Base-by-base conservation (phyloP, 2,888 invertebrate genomes). In the Eurytoma adleriae region DNA sequence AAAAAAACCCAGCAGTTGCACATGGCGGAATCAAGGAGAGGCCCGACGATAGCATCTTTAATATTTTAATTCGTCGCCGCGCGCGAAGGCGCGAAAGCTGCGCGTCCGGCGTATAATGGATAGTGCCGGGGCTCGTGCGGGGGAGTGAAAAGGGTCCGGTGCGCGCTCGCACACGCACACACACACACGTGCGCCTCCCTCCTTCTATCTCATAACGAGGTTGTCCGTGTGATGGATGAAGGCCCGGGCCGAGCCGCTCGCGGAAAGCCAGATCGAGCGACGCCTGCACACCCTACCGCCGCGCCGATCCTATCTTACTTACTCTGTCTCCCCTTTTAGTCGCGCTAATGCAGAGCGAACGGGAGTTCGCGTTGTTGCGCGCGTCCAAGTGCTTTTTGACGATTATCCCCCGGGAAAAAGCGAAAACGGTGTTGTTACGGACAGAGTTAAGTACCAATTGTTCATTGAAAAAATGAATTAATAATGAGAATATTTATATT, bases 201-300 rank as follows among this genome's bases (percentile, higher is more conserved):
- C 85, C 87, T 88, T 84, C 88, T 16, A 18, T 56, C 87, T 89
- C 86, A 88, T 89, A 89, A 89, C 89, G 89, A 89, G 89, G 87
- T 88, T 87, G 89, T 89, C 88, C 87, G 86, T 87, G 85, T 89
- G 89, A 89, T 88, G 86, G 88, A 89, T 88, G 88, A 88, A 87
- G 85, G 85, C 75, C 83, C 82, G 52, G 12, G 82, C 80, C 81
- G 74, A 30, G n/a, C 30, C n/a, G 18, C 2, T 12, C 59, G 54
- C 27, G 66, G 74, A 67, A 52, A 16, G 24, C 50, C 40, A 67
- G 75, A 75, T 75, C 75, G 59, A 71, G 30, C 30, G 40, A 40
- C 40, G 64, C 30, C 59, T 68, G 59, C 50, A n/a, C 76, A 68
- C 52, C 52, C 57, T 70, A 70, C 56, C 40, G 40, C 4, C 40